Percentiles rank a stretch among this genome's conserved stretches.
Evolutionary conservation across 2,113 vertebrate genomes (phyloP).

Genomic region (Chelonoidis abingdonii): DNA sequence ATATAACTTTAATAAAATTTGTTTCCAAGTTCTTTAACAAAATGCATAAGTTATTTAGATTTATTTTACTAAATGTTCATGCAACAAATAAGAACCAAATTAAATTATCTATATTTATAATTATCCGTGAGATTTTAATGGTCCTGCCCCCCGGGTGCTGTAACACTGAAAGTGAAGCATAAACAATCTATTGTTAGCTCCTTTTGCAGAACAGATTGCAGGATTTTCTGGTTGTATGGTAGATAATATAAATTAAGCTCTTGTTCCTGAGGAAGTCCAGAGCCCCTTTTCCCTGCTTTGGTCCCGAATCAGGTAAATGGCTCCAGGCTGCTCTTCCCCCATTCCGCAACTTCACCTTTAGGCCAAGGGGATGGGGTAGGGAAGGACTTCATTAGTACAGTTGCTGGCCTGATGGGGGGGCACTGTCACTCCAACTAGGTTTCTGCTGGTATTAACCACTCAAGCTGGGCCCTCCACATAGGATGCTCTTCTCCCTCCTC

Average conservation of each 20-base stretch:
- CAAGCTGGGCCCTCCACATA: not conserved
- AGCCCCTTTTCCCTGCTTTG: not conserved
- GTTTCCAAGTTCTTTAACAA: not conserved
- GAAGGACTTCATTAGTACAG: not conserved
- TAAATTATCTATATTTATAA: not conserved
- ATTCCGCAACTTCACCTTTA: not conserved
- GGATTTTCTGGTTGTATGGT: not conserved
- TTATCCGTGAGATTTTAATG: not conserved
- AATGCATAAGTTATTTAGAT: not conserved
- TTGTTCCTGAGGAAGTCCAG: not conserved
- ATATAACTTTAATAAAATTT: not conserved
- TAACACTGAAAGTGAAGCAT: not conserved
- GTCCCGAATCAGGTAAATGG: not conserved
- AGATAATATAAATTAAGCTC: not conserved
- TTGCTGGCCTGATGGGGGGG: not conserved
- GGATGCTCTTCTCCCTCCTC: not conserved
- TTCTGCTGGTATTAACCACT: not conserved
- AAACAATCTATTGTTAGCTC: not conserved
- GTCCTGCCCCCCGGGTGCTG: not conserved
- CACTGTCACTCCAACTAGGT: not conserved
- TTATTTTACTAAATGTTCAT: not conserved
- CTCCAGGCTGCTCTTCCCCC: not conserved
- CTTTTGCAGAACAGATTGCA: not conserved
- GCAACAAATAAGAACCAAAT: not conserved
- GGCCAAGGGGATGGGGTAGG: not conserved